Evolutionary conservation across 2,888 invertebrate genomes (phyloP), one percentile per base, ranked within the genome.

Genomic region (Acrobasis repandana): DNA sequence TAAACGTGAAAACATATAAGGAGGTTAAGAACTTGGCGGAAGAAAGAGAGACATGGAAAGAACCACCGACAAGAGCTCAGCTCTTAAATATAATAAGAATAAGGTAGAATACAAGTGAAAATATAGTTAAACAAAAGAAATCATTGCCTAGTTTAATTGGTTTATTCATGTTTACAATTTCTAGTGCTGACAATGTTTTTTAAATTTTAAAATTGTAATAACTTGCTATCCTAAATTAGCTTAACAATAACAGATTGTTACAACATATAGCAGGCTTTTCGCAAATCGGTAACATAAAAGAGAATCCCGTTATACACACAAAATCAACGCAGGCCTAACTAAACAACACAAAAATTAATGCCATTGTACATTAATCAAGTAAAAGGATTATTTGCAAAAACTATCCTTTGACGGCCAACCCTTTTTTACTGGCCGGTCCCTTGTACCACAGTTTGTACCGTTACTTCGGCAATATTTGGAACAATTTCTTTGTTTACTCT

Each of bases 361-460:
- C 85, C 72, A 82, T 89, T 89, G 86, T 88, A 73, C 80, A 85
- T 86, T 86, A 89, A 89, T 90, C 83, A 86, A 83, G 79, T 85
- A 43, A 43, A 43, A 43, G 43, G 43, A 85, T 86, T 80, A 65
- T 65, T 76, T 63, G 83, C 86, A 86, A 85, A 88, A 87, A 84
- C 75, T 73, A 63, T 63, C 76, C 75, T 81, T 83, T 79, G 76
- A 76, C 72, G 73, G 67, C 62, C 69, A 88, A 88, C 88, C 88
- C 88, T 88, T 90, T 90, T 89, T 89, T 86, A 82, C 75, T 63
- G 63, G 66, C 65, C 68, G 67, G 70, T 63, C 67, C 56, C 61
- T 65, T 63, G 73, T n/a, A n/a, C n/a, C n/a, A n/a, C n/a, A n/a
- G n/a, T n/a, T n/a, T n/a, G n/a, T 80, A 79, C 90, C 86, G 89